A percentile compares a stretch with the other conserved stretches of the same genome.
phyloP scores from a whole-genome alignment of 2,113 vertebrate species.

The Crotalus viridis region DNA sequence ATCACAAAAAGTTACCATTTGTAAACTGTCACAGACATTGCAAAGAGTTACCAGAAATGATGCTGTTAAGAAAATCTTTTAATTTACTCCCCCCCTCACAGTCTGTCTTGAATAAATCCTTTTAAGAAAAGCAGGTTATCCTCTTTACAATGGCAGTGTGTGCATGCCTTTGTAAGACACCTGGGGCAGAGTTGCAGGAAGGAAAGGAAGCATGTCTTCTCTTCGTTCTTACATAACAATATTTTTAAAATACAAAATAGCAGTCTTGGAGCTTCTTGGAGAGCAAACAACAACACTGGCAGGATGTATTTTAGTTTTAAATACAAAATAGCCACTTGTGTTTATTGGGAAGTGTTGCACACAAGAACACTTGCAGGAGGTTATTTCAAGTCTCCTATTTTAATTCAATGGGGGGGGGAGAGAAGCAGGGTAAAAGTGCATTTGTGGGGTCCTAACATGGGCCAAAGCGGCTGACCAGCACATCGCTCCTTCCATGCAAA shows the following conservation, averaged over 20 bases:
- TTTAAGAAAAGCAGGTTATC: neutral
- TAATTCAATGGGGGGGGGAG: neutral
- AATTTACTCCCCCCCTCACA: neutral
- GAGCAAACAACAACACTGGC: neutral
- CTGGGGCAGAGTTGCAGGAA: fast-evolving
- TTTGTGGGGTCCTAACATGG: neutral
- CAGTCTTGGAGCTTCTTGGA: neutral
- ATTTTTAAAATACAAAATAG: neutral
- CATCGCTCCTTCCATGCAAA: neutral
- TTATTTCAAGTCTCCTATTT: no score
- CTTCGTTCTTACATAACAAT: neutral
- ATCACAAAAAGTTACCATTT: neutral
- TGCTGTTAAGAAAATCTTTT: neutral
- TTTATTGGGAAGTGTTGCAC: neutral
- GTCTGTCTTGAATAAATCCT: neutral
- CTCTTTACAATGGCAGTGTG: neutral
- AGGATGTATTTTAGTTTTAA: neutral
- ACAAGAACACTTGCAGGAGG: neutral
- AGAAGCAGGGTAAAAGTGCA: neutral
- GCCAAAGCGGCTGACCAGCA: neutral
- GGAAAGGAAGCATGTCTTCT: neutral
- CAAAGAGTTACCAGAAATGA: neutral
- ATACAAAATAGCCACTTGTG: neutral
- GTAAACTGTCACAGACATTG: neutral
- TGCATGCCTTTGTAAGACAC: neutral